Evolutionary conservation across 2,888 invertebrate genomes (phyloP), one percentile per base, ranked within the genome.

Genomic region (Stenurella melanura): DNA sequence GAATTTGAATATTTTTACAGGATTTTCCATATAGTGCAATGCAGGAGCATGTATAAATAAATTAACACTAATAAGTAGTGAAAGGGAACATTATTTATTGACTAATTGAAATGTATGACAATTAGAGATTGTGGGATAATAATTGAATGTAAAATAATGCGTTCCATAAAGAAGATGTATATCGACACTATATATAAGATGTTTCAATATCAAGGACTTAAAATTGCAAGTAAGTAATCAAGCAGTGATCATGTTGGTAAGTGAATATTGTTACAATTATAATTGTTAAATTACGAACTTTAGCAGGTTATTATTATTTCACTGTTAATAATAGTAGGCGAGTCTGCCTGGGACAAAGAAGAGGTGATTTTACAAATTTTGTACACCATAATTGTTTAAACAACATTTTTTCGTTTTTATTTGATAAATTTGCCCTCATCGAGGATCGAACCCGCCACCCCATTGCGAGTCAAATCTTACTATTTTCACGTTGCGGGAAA

Each of bases 181-280:
- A 17, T 26, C 57, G 57, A 15, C 4, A 26, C 30, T 18, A n/a
- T 73, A 73, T 73, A 73, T 73, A 73, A 73, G 66, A 57, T 15
- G 15, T 26, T 15, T 66, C 64, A 73, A 73, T 64, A 66, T 63
- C 73, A 73, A 73, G 64, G 73, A 73, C 38, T 66, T 58, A n/a
- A 56, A 57, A 19, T 57, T 18, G 18, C 17, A 7, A 12, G 17
- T 26, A 7, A 12, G 17, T 26, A 4, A 26, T 4, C 21, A 26
- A 0, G 15, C 12, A 15, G n/a, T 38, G 73, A 73, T 30, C 19
- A 26, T 66, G 18, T 58, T 66, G 66, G 73, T 73, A 61, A 73
- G 73, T 73, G 15, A 63, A 38, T 11, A 11, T 38, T 34, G n/a
- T n/a, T n/a, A n/a, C n/a, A n/a, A n/a, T n/a, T n/a, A n/a, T n/a